Base-by-base conservation (phyloP, 2,888 invertebrate species). In the Cephus pulcher region DNA sequence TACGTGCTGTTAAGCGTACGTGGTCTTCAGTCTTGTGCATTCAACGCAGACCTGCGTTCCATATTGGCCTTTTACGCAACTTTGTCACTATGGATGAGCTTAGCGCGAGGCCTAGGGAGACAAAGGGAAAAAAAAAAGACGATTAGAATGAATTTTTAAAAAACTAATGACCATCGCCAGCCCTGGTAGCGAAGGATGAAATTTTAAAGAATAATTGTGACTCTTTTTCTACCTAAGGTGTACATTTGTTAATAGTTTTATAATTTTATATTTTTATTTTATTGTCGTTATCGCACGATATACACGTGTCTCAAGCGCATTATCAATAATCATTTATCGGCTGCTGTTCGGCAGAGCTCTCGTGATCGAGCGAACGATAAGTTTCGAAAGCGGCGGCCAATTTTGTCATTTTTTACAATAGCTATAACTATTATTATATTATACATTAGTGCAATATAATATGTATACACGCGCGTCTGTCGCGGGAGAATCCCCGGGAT, bases 231-330 rank as follows among this genome's bases (percentile, higher is more conserved):
- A 30, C 40, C 76, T 73, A 80, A 83, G 80, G 80, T 91, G 90
- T 91, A 91, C 84, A 91, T 89, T 90, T 90, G 90, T 91, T 90
- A 86, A 90, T 90, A 90, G 86, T 86, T 90, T 90, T 87, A 86
- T 90, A 86, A 87, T 86, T 89, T 89, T 85, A 82, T 81, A 82
- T 85, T 78, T 73, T 78, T 76, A 73, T 76, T 81, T 76, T 32
- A 56, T 40, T 40, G 11, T 75, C n/a, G 34, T 33, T n/a, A 37
- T 40, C 37, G 56, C 56, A 75, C 56, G 37, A 32, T 37, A 34
- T 35, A 80, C 80, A 80, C 80, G 75, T 81, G 80, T 77, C 80
- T 79, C 71, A 71, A 71, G 11, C 32, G 33, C 71, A 71, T 71
- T 33, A 12, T 33, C 34, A 71, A 71, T 34, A 23, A 15, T 56